Evolutionary conservation across 2,797 vertebrate genomes (phyloP).

Genomic region (Melanitta fusca): DNA sequence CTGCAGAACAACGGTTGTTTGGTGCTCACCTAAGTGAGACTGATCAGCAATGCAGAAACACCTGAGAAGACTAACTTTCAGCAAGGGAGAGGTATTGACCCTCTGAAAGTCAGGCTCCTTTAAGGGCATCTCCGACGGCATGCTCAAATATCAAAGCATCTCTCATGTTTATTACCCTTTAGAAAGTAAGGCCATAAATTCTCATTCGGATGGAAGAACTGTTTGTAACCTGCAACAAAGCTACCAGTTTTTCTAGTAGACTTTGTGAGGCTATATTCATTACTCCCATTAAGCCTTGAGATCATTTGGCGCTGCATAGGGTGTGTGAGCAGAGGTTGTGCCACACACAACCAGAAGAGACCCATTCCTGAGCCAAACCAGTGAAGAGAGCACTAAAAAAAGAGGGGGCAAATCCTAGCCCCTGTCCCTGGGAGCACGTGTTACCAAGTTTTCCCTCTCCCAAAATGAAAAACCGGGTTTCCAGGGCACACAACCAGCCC

Average conservation of each 20-base stretch:
- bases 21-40: background rate
- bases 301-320: rapidly evolving
- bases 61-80: background rate
- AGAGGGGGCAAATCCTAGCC: background rate
- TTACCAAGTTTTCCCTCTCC: background rate
- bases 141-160: constrained; percentile 58
- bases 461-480: background rate
- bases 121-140: background rate
- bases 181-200: constrained; percentile 15
- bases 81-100: background rate
- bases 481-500: background rate
- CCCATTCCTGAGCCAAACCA: background rate
- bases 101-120: background rate
- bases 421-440: background rate
- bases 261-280: background rate
- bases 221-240: constrained; percentile 19
- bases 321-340: background rate
- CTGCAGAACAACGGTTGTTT: background rate
- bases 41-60: background rate
- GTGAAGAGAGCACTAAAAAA: background rate
- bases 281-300: background rate
- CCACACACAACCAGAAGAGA: background rate
- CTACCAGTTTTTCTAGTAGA: background rate
- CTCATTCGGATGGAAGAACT: background rate
- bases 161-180: constrained; percentile 16